These are phyloP conservation scores for Crocidura indochinensis DNA, from an alignment of 2,797 vertebrate species.

Conservation along the genomic window DNA sequence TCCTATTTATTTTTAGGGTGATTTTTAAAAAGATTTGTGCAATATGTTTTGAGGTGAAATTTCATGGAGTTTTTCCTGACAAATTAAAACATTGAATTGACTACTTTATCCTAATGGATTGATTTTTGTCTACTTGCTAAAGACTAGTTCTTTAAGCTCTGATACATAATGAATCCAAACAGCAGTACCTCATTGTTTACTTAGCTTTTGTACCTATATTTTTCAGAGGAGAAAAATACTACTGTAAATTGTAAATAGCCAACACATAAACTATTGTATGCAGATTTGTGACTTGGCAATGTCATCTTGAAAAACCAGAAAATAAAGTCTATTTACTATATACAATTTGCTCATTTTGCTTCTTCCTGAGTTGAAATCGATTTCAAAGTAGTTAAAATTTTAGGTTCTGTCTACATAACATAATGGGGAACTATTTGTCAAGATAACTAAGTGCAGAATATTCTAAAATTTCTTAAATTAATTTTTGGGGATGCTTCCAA, in stretches of 20 bases:
- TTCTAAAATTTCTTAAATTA: not conserved
- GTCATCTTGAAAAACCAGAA: slow-evolving; percentile 93
- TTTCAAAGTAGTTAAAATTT: slow-evolving; percentile 55
- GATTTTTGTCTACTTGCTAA: slow-evolving; percentile 89
- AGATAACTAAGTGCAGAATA: not conserved
- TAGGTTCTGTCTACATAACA: not conserved
- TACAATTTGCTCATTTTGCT: slow-evolving; percentile 71
- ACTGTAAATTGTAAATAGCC: slow-evolving; percentile 97
- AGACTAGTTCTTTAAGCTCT: slow-evolving; percentile 90
- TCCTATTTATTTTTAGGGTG: slow-evolving; percentile 90
- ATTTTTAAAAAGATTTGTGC: slow-evolving; percentile 94
- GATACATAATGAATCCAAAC: slow-evolving; percentile 89
- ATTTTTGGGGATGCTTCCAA: too few relatives aligned
- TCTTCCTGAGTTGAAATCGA: slow-evolving; percentile 57
- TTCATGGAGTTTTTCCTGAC: slow-evolving; percentile 88
- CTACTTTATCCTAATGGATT: slow-evolving; percentile 88
- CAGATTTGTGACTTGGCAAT: slow-evolving; percentile 92
- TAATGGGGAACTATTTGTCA: slow-evolving; percentile 23
- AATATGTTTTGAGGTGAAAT: slow-evolving; percentile 93
- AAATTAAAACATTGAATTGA: slow-evolving; percentile 89
- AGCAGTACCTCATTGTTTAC: slow-evolving; percentile 93
- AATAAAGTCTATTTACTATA: slow-evolving; percentile 98
- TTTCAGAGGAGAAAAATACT: slow-evolving; percentile 91
- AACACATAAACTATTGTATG: slow-evolving; percentile 91
- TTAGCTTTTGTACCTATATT: slow-evolving; percentile 96